Evolutionary conservation across 53 echinoderm and acorn worm genomes (phyloP), one percentile per base, ranked within the genome.

Genomic region (Paracentrotus lividus): DNA sequence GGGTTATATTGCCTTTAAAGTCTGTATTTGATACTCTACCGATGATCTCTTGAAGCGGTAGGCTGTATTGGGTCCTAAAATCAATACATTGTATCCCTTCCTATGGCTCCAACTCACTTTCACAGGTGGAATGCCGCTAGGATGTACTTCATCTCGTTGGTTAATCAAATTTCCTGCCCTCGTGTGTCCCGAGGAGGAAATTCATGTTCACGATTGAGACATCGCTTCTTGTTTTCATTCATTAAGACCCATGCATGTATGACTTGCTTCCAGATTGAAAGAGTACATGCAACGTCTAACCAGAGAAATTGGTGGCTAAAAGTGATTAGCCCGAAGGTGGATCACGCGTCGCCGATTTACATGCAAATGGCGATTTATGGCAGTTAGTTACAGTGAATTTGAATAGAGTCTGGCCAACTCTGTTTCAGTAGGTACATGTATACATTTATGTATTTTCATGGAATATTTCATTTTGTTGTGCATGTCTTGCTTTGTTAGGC

Each of bases 161-260:
- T 45, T 78, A 78, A 78, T 78, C 78, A 78, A 78, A 78, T 78
- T 78, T 78, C 78, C 78, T 78, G 78, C 78, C 78, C 78, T 78
- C 4, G 45, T 78, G 78, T 47, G 78, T 78, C 78, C 78, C 45
- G 26, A 78, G 78, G 78, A 78, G 78, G 78, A 47, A 44, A 78
- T 78, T 78, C 78, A 24, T 47, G 78, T 78, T 47, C n/a, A 9
- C 47, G 78, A 78, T 78, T 78, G 78, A 78, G 78, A 45, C 45
- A 78, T 78, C 47, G 44, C 24, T 78, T 78, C 78, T 78, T 78
- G 78, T 78, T 78, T 78, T 78, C 44, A 78, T 47, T 78, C 78
- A 78, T 78, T n/a, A 15, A 78, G 23, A 47, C 20, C n/a, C 45
- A n/a, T 47, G 44, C 1, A 7, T n/a, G 78, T 78, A 26, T 78